These are phyloP conservation scores for Malurus leucopterus DNA, from an alignment of 2,797 vertebrate genomes.

Conservation along the genomic window DNA sequence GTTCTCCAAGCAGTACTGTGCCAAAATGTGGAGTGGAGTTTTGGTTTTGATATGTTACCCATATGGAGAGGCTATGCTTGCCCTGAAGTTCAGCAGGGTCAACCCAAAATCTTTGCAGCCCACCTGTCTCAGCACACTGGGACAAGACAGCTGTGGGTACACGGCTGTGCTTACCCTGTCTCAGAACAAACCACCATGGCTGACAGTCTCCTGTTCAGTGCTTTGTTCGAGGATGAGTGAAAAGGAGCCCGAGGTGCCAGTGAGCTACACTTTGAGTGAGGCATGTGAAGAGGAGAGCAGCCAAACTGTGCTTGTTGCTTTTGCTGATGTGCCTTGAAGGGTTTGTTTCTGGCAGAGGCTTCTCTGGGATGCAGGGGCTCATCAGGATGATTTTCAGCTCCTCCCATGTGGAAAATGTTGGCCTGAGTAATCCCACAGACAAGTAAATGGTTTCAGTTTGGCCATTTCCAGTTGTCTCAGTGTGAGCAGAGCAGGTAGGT, in stretches of 20 bases:
- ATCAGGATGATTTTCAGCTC: background rate
- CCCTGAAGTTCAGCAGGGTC: background rate
- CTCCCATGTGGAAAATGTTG: background rate
- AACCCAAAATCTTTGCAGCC: background rate
- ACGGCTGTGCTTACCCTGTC: background rate
- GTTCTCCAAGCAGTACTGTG: background rate
- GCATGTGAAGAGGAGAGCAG: background rate
- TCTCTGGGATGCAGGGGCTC: background rate
- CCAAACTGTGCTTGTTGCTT: background rate
- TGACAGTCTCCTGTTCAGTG: background rate
- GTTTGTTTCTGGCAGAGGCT: background rate
- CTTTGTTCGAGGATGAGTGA: background rate
- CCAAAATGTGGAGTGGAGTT: background rate
- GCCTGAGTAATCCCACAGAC: background rate
- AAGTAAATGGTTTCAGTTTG: background rate
- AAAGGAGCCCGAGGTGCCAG: background rate
- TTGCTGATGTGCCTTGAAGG: background rate
- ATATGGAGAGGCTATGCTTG: background rate
- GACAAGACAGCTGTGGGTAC: background rate
- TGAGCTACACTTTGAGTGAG: rapidly evolving
- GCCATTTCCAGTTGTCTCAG: background rate
- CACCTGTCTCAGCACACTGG: background rate
- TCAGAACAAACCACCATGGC: rapidly evolving
- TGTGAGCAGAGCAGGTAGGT: background rate
- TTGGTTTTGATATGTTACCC: background rate